phyloP scores from a whole-genome alignment of 2,113 vertebrate genomes.

The Mesitornis unicolor region DNA sequence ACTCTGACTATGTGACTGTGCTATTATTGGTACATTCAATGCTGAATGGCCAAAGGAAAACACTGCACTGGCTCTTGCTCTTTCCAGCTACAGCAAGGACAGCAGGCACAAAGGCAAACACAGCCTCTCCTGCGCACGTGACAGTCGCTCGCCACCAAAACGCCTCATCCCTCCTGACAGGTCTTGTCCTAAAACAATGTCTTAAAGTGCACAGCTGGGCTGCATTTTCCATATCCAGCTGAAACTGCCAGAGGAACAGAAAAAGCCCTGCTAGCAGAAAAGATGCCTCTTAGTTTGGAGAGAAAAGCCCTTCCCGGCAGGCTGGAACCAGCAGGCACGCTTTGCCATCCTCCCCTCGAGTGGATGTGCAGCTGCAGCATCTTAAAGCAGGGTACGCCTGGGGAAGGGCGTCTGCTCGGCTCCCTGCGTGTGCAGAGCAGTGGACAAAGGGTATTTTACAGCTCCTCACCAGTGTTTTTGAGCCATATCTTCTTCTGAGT shows the following conservation, averaged over 20 bases:
- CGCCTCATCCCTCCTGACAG: conserved; percentile 27
- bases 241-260: conserved; percentile 16
- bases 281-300: neutral
- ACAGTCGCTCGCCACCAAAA: neutral
- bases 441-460: neutral
- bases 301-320: neutral
- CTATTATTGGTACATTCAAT: neutral
- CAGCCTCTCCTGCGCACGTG: conserved; percentile 13
- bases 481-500: neutral
- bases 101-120: conserved; percentile 40
- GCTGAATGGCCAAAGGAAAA: conserved; percentile 21
- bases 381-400: neutral
- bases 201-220: conserved; percentile 9
- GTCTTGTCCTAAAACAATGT: conserved; percentile 1
- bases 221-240: neutral
- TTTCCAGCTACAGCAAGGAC: conserved; percentile 19
- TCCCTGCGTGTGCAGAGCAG: neutral
- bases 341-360: neutral
- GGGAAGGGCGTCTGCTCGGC: neutral
- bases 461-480: neutral
- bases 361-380: neutral
- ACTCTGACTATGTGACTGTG: neutral
- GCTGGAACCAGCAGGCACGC: neutral
- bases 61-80: neutral
- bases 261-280: neutral